A percentile compares a stretch with the other conserved stretches of the same genome.
Conservation (phyloP, 2,797 vertebrate species). For the Centropyge bicolor region DNA sequence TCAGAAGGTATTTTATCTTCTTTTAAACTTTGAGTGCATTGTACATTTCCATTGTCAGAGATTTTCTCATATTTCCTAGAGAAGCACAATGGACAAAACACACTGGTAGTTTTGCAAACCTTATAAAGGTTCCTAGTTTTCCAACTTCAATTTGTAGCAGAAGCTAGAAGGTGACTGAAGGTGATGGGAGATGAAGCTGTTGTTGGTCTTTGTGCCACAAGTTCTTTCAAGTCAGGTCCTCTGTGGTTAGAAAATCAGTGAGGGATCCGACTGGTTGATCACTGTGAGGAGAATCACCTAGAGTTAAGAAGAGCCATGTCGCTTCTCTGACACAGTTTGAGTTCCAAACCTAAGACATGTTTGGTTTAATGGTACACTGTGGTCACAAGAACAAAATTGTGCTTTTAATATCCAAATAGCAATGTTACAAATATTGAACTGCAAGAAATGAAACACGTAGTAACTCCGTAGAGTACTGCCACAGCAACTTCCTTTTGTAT, state of each 20-base stretch:
- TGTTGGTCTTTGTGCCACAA: background rate
- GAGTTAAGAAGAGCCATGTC: background rate
- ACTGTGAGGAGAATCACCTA: background rate
- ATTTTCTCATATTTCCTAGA: too few relatives aligned
- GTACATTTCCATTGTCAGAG: constrained; percentile 13
- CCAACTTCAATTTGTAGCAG: background rate
- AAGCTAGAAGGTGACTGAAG: too few relatives aligned
- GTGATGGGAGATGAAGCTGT: background rate
- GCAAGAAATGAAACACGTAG: background rate
- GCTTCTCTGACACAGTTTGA: background rate
- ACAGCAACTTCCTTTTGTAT: background rate
- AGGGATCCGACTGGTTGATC: background rate
- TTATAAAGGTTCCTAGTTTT: too few relatives aligned
- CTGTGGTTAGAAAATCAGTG: background rate
- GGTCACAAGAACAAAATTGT: background rate
- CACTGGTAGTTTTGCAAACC: too few relatives aligned
- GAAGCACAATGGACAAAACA: too few relatives aligned
- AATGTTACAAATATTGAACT: background rate
- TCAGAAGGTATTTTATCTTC: background rate
- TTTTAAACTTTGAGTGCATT: constrained; percentile 12
- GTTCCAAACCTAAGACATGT: background rate
- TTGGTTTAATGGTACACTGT: background rate
- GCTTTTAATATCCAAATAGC: background rate
- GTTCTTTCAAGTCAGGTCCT: background rate
- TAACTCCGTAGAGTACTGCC: background rate